Base-by-base conservation (phyloP, 2,888 invertebrate genomes). In the Apantesis nais region DNA sequence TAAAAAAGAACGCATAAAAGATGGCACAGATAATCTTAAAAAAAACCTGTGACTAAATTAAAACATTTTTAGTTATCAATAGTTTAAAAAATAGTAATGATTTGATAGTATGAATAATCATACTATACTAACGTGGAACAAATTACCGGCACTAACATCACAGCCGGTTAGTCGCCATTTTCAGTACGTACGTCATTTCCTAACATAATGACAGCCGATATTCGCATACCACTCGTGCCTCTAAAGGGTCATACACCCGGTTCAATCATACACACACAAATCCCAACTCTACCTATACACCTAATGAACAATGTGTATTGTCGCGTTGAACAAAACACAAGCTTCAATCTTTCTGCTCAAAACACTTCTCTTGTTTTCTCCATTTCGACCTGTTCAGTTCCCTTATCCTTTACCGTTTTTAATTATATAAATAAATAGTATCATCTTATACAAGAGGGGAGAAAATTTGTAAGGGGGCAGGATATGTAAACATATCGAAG, bases 401-500 rank as follows among this genome's bases (percentile, higher is more conserved):
- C 41, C 41, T 61, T 65, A 65, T 52, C 65, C 44, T 52, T 65
- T 52, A 65, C 65, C 48, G 48, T 65, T 65, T 44, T 67, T 39
- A 67, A 25, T 58, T 39, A 55, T 29, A 66, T 55, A 58, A 58
- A 34, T 39, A 39, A 48, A n/a, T 66, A 48, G 34, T 58, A 66
- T 70, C 67, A 77, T 61, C 44, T 70, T 44, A 73, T 81, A 71
- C 71, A 75, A 78, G 74, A 71, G 79, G 74, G 74, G 74, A 81
- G 73, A 75, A 52, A 52, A 55, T 39, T 39, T 74, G 70, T 62
- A 29, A 44, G 8, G n/a, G 11, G 66, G 77, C 72, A 71, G 69
- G 70, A 74, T 65, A 71, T 76, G 75, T 76, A 75, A 75, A 79
- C 83, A 83, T 81, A 83, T 81, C 77, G 74, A 83, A 73, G 77